Evolutionary conservation across 2,888 invertebrate genomes (phyloP).

Genomic region (Brachyopa scutellaris): DNA sequence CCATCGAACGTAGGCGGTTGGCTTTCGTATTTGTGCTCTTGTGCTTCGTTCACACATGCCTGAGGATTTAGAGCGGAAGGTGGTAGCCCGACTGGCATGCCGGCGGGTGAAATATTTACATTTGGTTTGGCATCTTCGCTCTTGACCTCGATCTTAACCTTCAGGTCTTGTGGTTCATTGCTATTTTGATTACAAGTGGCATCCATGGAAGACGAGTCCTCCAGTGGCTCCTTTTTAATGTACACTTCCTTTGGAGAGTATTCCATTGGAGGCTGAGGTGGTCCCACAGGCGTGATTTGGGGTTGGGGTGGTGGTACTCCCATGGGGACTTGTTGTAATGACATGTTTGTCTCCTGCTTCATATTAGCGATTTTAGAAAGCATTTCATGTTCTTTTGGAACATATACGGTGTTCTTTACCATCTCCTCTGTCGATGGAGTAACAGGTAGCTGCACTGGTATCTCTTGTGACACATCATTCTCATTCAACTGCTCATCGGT

Average conservation of each 20-base stretch:
- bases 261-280: constrained; percentile 75
- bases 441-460: constrained; percentile 40
- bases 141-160: constrained; percentile 87
- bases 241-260: constrained; percentile 86
- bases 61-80: constrained; percentile 54
- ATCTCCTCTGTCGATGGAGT: constrained; percentile 75
- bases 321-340: constrained; percentile 71
- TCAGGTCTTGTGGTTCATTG: constrained; percentile 88
- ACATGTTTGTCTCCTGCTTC: constrained; percentile 78
- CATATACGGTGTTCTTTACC: constrained; percentile 74
- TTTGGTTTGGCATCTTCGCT: constrained; percentile 79
- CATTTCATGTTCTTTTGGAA: constrained; percentile 80
- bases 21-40: constrained; percentile 64
- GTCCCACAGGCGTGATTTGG: constrained; percentile 63
- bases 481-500: constrained; percentile 77
- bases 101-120: constrained; percentile 70
- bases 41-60: constrained; percentile 45
- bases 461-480: constrained; percentile 68
- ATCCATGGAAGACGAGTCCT: constrained; percentile 81
- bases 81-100: constrained; percentile 65
- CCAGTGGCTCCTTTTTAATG: constrained; percentile 82
- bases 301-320: constrained; percentile 79
- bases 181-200: constrained; percentile 81
- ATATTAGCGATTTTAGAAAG: constrained; percentile 81
- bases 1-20: constrained; percentile 74